Percentiles rank a stretch among this genome's conserved stretches.
phyloP scores from a whole-genome alignment of 2,888 invertebrate species.

The Rhagium mordax region DNA sequence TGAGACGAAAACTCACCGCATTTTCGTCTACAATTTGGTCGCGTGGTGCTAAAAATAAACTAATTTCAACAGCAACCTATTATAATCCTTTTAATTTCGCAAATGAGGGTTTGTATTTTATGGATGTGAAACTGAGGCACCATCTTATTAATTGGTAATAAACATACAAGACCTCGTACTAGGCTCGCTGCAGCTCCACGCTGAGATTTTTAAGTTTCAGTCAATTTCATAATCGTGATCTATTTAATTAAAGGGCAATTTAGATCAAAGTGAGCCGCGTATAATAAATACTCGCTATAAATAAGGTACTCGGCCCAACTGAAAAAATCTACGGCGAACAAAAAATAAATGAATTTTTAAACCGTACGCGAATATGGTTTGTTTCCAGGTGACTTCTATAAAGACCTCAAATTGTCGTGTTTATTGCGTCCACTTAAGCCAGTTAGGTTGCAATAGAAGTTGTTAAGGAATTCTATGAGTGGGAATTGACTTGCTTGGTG shows the following conservation, averaged over 20 bases:
- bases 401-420: conserved; percentile 29
- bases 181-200: conserved; percentile 24
- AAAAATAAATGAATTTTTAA: conserved; percentile 49
- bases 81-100: not conserved
- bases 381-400: conserved; percentile 17
- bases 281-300: conserved; percentile 50
- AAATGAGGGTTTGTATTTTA: not conserved
- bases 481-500: conserved; percentile 31
- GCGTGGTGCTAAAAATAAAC: not conserved
- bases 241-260: conserved; percentile 54
- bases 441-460: conserved; percentile 19
- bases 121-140: conserved; percentile 1
- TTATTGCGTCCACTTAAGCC: conserved; percentile 22
- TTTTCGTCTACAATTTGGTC: not conserved
- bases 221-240: conserved; percentile 50
- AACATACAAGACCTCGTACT: conserved; percentile 31
- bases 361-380: conserved; percentile 28
- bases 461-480: conserved; percentile 31
- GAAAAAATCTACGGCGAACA: conserved; percentile 35
- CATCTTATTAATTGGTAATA: conserved; percentile 38
- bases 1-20: too few relatives aligned
- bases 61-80: not conserved
- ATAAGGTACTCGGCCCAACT: conserved; percentile 41
- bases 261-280: conserved; percentile 52
- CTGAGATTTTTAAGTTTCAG: conserved; percentile 36